A percentile compares a stretch with the other conserved stretches of the same genome.
These are phyloP conservation scores for Pionites leucogaster DNA, from an alignment of 2,113 vertebrate species.

Conservation along the genomic window DNA sequence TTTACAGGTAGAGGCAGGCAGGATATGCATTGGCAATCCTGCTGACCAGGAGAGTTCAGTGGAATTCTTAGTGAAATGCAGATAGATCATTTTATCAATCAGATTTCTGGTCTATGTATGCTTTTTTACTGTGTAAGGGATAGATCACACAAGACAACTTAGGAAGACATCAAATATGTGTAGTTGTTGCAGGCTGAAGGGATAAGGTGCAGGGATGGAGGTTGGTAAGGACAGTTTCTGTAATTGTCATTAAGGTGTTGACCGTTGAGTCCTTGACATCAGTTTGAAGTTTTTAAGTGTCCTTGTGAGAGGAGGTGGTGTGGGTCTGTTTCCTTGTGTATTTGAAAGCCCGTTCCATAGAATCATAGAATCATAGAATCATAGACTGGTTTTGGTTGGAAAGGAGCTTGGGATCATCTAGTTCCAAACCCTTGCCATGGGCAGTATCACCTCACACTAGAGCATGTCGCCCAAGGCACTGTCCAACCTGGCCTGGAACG, in stretches of 20 bases:
- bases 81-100: neutral
- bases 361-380: neutral
- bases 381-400: neutral
- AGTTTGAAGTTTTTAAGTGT: neutral
- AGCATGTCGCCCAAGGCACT: neutral
- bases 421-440: neutral
- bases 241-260: neutral
- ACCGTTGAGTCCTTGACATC: rapidly evolving
- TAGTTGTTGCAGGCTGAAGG: neutral
- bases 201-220: neutral
- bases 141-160: neutral
- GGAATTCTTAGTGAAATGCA: neutral
- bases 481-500: neutral
- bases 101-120: neutral
- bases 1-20: neutral
- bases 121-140: neutral
- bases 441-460: neutral
- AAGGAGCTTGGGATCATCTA: neutral
- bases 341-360: neutral
- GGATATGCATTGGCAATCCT: neutral
- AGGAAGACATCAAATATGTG: rapidly evolving
- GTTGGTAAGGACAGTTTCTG: neutral
- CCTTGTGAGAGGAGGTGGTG: neutral
- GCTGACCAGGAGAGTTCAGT: neutral
- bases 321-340: neutral